phyloP scores from a whole-genome alignment of 2,888 invertebrate genomes.

The Parnassius glacialis region DNA sequence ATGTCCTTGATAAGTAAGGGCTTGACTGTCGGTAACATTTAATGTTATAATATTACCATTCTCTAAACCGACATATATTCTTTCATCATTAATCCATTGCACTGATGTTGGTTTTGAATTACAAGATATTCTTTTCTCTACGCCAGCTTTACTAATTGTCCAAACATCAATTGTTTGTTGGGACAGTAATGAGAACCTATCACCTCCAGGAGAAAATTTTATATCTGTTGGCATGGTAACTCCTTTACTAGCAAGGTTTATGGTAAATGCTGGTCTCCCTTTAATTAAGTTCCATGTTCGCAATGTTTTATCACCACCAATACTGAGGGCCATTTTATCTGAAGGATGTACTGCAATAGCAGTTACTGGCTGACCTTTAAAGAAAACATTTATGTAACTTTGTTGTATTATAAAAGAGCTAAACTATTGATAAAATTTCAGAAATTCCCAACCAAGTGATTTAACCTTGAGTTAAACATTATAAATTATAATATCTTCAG shows the following conservation, averaged over 20 bases:
- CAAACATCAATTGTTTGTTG: slow-evolving; percentile 89
- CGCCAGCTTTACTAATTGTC: slow-evolving; percentile 88
- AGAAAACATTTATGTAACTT: too few relatives aligned
- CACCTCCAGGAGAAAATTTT: slow-evolving; percentile 89
- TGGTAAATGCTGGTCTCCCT: slow-evolving; percentile 93
- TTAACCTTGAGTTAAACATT: too few relatives aligned
- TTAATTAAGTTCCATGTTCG: slow-evolving; percentile 97
- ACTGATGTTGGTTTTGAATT: slow-evolving; percentile 86
- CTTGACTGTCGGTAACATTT: slow-evolving; percentile 75
- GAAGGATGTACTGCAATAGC: slow-evolving; percentile 92
- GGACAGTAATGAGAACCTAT: slow-evolving; percentile 87
- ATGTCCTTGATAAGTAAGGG: slow-evolving; percentile 77
- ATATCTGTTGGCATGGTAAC: slow-evolving; percentile 74
- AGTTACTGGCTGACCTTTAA: slow-evolving; percentile 82
- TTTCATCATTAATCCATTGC: slow-evolving; percentile 84
- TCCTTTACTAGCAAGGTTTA: slow-evolving; percentile 89
- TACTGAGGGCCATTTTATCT: slow-evolving; percentile 92
- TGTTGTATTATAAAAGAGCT: too few relatives aligned
- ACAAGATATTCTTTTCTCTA: slow-evolving; percentile 84
- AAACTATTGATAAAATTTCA: too few relatives aligned
- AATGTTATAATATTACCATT: slow-evolving; percentile 85
- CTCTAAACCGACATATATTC: slow-evolving; percentile 86
- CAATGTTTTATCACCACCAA: slow-evolving; percentile 91
- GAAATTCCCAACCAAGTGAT: too few relatives aligned
- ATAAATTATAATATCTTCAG: too few relatives aligned